Evolutionary conservation across 2,797 vertebrate species (phyloP).

Genomic region (Sebastes matsubarae): DNA sequence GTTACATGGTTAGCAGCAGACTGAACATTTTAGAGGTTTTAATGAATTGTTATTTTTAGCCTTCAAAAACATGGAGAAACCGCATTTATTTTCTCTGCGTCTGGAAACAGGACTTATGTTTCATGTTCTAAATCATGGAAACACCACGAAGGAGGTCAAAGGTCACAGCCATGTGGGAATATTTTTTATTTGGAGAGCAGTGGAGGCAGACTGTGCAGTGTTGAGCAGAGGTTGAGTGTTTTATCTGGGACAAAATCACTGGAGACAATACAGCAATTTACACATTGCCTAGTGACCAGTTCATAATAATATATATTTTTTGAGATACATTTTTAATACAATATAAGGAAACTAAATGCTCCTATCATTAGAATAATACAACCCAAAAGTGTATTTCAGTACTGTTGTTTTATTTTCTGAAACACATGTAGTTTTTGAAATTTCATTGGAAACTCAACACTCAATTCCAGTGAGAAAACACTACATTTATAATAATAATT

Average conservation of each 20-base stretch:
- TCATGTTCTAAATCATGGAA: constrained; percentile 18
- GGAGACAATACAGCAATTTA: background rate
- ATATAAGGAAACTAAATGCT: background rate
- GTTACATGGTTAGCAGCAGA: constrained; percentile 42
- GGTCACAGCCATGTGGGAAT: constrained; percentile 11
- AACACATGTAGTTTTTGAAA: background rate
- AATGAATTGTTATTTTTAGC: constrained; percentile 27
- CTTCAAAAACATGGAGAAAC: constrained; percentile 4
- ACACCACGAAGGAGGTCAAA: constrained; percentile 29
- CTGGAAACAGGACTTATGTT: background rate
- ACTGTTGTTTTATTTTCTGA: background rate
- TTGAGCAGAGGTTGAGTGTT: background rate
- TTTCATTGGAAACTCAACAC: background rate
- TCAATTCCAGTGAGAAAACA: background rate
- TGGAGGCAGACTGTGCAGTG: background rate
- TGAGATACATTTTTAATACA: accelerated
- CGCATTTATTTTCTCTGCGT: constrained; percentile 15
- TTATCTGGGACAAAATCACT: constrained; percentile 4
- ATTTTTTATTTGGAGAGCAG: constrained; percentile 2
- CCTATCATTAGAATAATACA: background rate
- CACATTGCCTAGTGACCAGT: background rate
- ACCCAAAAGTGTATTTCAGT: background rate
- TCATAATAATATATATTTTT: background rate
- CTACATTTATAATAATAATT: background rate
- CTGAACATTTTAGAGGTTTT: constrained; percentile 47